These are phyloP conservation scores for Heliothis virescens DNA, from an alignment of 1,140 invertebrate genomes.

Conservation along the genomic window DNA sequence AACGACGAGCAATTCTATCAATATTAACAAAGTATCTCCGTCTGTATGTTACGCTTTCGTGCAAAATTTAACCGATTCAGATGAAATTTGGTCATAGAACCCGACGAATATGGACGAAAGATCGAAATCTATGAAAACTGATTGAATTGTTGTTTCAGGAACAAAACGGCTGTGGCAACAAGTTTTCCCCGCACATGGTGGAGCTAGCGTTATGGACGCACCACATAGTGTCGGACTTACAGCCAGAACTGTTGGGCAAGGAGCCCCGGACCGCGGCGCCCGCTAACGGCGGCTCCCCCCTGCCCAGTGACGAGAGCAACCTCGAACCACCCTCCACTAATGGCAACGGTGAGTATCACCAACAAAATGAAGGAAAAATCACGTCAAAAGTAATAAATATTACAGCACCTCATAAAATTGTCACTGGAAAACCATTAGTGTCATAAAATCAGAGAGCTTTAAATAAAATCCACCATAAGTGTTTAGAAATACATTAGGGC, in stretches of 20 bases:
- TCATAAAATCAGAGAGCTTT: too few relatives aligned
- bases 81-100: too few relatives aligned
- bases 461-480: too few relatives aligned
- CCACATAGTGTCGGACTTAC: conserved; percentile 93
- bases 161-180: conserved; percentile 85
- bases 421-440: too few relatives aligned
- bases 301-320: conserved; percentile 87
- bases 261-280: conserved; percentile 87
- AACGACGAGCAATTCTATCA: too few relatives aligned
- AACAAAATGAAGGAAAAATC: background rate
- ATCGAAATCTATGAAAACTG: background rate
- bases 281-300: conserved; percentile 78
- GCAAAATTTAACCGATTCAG: too few relatives aligned
- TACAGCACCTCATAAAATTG: too few relatives aligned
- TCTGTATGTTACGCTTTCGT: too few relatives aligned
- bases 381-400: too few relatives aligned
- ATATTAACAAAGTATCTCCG: too few relatives aligned
- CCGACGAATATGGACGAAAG: too few relatives aligned
- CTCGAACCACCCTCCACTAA: conserved; percentile 87
- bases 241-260: conserved; percentile 93
- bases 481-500: too few relatives aligned
- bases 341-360: conserved; percentile 73
- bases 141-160: conserved; percentile 77
- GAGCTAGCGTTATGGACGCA: conserved; percentile 97
- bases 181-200: conserved; percentile 94